phyloP scores from a whole-genome alignment of 1,140 invertebrate genomes.

The Lordiphosa collinella region DNA sequence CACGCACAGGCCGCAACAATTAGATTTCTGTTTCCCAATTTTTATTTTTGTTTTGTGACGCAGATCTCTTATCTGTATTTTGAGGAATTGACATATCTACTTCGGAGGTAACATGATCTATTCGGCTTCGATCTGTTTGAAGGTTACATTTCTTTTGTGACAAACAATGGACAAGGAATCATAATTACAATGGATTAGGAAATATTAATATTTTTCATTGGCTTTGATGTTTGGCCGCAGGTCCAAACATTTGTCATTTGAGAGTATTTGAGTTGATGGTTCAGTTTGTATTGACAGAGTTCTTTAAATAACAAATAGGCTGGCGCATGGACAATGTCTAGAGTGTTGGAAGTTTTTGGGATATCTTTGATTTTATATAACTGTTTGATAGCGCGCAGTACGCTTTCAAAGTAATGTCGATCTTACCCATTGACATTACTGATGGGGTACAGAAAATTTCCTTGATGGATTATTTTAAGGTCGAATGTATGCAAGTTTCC shows the following conservation, averaged over 20 bases:
- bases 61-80: slow-evolving; percentile 62
- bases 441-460: no score
- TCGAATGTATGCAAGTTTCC: no score
- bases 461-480: no score
- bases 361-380: no score
- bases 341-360: no score
- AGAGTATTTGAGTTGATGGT: slow-evolving; percentile 16
- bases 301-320: slow-evolving; percentile 58
- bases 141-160: slow-evolving; percentile 54
- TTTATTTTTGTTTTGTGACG: slow-evolving; percentile 37
- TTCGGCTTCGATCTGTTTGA: slow-evolving; percentile 37
- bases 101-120: slow-evolving; percentile 62
- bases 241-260: slow-evolving; percentile 10
- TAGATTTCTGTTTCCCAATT: slow-evolving; percentile 23
- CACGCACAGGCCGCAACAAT: slow-evolving; percentile 30
- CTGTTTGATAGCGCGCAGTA: no score
- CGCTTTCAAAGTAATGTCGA: no score
- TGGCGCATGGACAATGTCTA: slow-evolving; percentile 46
- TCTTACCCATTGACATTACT: no score
- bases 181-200: slow-evolving; percentile 76
- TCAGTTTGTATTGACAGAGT: slow-evolving; percentile 41
- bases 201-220: slow-evolving; percentile 58
- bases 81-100: slow-evolving; percentile 73
- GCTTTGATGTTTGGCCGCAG: slow-evolving; percentile 58
- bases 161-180: slow-evolving; percentile 59